phyloP scores from a whole-genome alignment of 2,888 invertebrate genomes.

The Yponomeuta plumbellus region DNA sequence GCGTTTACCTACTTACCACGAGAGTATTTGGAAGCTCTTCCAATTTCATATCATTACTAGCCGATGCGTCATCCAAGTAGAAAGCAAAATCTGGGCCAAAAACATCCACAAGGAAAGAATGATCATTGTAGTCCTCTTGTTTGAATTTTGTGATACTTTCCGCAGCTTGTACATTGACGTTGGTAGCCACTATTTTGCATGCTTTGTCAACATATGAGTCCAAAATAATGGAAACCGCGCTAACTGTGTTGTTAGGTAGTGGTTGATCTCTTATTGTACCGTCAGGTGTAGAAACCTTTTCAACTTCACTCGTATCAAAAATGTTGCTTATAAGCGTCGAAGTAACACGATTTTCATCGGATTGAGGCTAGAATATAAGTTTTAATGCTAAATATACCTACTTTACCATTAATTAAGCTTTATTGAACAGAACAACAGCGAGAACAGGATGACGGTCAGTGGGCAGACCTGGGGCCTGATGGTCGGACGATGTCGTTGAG shows the following conservation, averaged over 20 bases:
- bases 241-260: slow-evolving; percentile 30
- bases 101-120: slow-evolving; percentile 35
- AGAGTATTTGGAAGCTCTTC: not conserved
- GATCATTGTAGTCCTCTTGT: not conserved
- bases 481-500: no score
- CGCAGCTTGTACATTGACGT: slow-evolving; percentile 21
- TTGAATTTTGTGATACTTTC: slow-evolving; percentile 25
- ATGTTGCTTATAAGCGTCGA: slow-evolving; percentile 57
- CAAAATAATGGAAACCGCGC: slow-evolving; percentile 34
- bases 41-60: not conserved
- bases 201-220: slow-evolving; percentile 44
- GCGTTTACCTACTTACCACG: not conserved
- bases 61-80: slow-evolving; percentile 32
- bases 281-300: slow-evolving; percentile 32
- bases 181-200: slow-evolving; percentile 30
- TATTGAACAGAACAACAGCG: no score
- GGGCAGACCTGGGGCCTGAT: no score
- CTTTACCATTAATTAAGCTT: no score
- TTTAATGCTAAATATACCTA: not conserved
- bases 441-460: no score
- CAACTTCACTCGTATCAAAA: slow-evolving; percentile 63
- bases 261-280: slow-evolving; percentile 32
- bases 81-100: slow-evolving; percentile 35
- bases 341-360: slow-evolving; percentile 46
- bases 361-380: slow-evolving; percentile 34